Conservation (phyloP, 1,140 invertebrate species). For the Samia ricini region DNA sequence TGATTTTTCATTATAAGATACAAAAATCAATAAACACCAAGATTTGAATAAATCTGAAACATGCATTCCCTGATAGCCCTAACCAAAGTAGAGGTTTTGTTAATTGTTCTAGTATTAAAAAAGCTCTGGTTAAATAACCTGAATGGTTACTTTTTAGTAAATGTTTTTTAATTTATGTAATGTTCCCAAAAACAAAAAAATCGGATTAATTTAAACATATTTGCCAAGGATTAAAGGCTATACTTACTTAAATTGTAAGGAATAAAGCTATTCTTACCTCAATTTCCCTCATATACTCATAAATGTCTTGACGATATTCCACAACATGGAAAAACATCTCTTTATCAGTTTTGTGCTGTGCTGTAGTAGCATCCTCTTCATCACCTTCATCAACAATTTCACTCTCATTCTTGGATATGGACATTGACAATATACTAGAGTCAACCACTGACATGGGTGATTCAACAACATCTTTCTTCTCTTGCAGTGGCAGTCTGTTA, state of each 20-base stretch:
- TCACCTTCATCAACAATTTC: constrained; percentile 47
- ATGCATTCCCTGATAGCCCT: no score
- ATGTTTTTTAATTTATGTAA: background rate
- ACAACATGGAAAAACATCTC: constrained; percentile 82
- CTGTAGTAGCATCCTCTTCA: constrained; percentile 62
- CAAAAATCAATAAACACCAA: no score
- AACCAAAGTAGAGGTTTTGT: no score
- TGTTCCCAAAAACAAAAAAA: background rate
- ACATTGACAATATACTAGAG: constrained; percentile 66
- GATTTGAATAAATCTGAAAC: no score
- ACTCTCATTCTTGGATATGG: constrained; percentile 64
- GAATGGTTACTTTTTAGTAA: no score
- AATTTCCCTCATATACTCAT: constrained; percentile 86
- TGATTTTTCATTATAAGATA: no score
- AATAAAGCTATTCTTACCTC: constrained; percentile 79
- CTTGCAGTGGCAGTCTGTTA: constrained; percentile 51
- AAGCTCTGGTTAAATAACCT: no score
- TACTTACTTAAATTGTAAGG: background rate
- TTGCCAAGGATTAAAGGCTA: background rate
- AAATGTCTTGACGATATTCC: constrained; percentile 91
- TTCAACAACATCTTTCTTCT: constrained; percentile 66
- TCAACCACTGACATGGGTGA: constrained; percentile 72
- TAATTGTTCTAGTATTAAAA: no score
- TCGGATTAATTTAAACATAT: background rate
- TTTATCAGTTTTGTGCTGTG: constrained; percentile 59